phyloP scores from a whole-genome alignment of 2,113 vertebrate genomes.

The Ammospiza nelsoni region DNA sequence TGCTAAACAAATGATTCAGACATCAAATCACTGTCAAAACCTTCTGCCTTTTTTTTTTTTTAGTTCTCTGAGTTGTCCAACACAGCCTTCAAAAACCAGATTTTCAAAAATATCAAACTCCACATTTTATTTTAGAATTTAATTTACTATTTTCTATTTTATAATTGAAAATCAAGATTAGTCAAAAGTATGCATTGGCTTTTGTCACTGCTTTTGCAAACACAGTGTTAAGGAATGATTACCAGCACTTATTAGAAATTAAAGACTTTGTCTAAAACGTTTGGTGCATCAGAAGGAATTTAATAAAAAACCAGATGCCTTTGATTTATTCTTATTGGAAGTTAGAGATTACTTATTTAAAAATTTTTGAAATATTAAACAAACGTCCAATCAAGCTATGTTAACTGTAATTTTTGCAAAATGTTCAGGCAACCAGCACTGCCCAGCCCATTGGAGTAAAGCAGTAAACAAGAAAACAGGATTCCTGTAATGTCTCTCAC shows the following conservation, averaged over 20 bases:
- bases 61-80: not conserved
- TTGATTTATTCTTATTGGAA: not conserved
- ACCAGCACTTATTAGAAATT: not conserved
- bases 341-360: not conserved
- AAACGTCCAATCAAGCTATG: accelerated
- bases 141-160: not conserved
- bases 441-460: not conserved
- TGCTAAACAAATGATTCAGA: slow-evolving; percentile 26
- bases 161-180: not conserved
- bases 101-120: not conserved
- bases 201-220: not conserved
- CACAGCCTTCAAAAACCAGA: not conserved
- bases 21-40: not conserved
- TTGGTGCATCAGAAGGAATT: not conserved
- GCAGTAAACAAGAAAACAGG: not conserved
- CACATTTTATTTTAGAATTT: not conserved
- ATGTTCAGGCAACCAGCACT: not conserved
- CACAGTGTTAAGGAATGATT: not conserved
- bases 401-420: not conserved
- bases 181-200: not conserved
- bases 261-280: not conserved
- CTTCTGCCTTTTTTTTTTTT: not conserved
- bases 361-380: not conserved
- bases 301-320: not conserved
- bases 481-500: not conserved